These are phyloP conservation scores for Crepidodera aurea DNA, from an alignment of 2,888 invertebrate genomes.

Conservation along the genomic window DNA sequence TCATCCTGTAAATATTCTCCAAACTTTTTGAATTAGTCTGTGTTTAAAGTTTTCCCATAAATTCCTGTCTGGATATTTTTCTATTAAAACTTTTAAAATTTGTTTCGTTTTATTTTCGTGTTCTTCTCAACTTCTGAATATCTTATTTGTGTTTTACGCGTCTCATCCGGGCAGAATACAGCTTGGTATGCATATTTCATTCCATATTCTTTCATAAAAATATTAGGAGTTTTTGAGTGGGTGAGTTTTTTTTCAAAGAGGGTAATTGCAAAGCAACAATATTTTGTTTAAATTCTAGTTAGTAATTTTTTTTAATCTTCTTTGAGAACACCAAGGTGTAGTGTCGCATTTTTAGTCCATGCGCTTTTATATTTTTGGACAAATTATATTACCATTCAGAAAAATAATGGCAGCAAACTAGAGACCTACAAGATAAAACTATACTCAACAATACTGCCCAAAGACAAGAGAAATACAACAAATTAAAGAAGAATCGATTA, in stretches of 20 bases:
- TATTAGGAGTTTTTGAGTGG: neutral
- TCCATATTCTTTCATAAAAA: neutral
- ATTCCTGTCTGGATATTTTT: slow-evolving; percentile 19
- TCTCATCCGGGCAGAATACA: slow-evolving; percentile 2
- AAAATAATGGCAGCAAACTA: too few species aligned
- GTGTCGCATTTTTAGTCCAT: too few species aligned
- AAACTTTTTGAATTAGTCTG: neutral
- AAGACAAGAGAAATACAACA: too few species aligned
- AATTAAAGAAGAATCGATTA: too few species aligned
- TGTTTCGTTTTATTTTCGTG: slow-evolving; percentile 13
- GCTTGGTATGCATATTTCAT: slow-evolving; percentile 1
- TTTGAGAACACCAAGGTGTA: too few species aligned
- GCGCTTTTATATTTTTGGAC: too few species aligned
- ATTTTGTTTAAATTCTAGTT: too few species aligned
- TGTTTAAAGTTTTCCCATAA: slow-evolving; percentile 16
- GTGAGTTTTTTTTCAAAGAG: neutral
- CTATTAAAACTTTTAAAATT: slow-evolving; percentile 22
- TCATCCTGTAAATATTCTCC: neutral
- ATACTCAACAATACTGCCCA: too few species aligned
- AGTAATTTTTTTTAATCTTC: too few species aligned
- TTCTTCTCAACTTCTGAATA: slow-evolving; percentile 15
- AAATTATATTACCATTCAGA: too few species aligned
- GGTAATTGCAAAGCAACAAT: neutral
- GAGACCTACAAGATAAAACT: too few species aligned
- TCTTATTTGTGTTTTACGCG: slow-evolving; percentile 16